phyloP scores from a whole-genome alignment of 1,140 invertebrate species.

The Lepidostoma basale region DNA sequence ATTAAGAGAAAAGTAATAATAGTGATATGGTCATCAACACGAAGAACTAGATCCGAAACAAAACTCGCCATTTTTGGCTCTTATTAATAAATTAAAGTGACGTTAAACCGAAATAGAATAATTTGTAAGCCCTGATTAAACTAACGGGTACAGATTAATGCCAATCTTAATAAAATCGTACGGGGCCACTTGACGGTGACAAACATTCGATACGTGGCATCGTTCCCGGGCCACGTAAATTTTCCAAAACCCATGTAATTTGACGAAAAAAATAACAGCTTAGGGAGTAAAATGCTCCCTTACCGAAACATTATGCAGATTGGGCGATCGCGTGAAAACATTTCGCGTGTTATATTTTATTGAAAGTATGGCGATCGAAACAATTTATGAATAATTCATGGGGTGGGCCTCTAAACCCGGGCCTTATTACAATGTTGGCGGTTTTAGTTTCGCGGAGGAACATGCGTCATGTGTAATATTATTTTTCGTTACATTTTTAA shows the following conservation, averaged over 20 bases:
- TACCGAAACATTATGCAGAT: conserved; percentile 42
- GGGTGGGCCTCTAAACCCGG: background rate
- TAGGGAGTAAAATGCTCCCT: conserved; percentile 6
- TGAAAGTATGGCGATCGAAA: conserved; percentile 39
- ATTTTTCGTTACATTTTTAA: no score
- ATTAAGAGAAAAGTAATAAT: no score
- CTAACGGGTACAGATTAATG: background rate
- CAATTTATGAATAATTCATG: conserved; percentile 42
- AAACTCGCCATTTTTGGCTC: no score
- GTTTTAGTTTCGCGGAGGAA: background rate
- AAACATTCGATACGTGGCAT: background rate
- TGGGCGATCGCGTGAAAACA: conserved; percentile 43
- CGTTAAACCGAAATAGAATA: no score
- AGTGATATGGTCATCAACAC: no score
- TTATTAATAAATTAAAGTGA: no score
- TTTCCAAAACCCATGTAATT: background rate
- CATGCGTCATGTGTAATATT: background rate
- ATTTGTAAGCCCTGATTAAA: no score
- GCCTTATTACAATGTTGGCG: background rate
- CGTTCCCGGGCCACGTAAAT: background rate
- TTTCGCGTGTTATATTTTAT: conserved; percentile 39
- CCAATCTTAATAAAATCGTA: background rate
- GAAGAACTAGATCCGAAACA: no score
- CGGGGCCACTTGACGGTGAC: background rate
- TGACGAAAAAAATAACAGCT: background rate